phyloP scores from a whole-genome alignment of 2,797 vertebrate species.

The Cuculus canorus region DNA sequence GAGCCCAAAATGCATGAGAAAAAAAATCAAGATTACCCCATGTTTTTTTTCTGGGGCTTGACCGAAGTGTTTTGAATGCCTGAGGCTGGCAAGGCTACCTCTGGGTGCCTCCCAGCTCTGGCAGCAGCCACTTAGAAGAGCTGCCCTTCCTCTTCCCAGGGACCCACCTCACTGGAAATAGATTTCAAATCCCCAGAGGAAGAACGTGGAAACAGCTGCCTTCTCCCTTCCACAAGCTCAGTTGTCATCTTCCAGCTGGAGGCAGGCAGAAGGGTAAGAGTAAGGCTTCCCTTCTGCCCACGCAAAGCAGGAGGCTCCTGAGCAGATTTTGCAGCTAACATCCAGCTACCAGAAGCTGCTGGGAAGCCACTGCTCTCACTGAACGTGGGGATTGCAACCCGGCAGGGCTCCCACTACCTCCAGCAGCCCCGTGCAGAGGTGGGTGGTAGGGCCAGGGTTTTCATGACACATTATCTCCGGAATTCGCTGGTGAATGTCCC shows the following conservation, averaged over 20 bases:
- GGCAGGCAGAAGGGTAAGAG: background rate
- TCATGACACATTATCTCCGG: constrained; percentile 27
- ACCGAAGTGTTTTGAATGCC: background rate
- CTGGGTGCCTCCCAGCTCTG: background rate
- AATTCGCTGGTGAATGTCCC: constrained; percentile 13
- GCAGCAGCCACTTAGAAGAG: background rate
- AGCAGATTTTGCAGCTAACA: background rate
- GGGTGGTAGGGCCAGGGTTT: background rate
- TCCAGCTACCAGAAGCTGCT: background rate
- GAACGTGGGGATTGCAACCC: background rate
- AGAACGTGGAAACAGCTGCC: constrained; percentile 25
- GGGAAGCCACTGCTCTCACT: background rate
- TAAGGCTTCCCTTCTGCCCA: background rate
- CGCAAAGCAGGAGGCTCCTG: background rate
- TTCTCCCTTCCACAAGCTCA: constrained; percentile 2
- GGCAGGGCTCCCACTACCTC: background rate
- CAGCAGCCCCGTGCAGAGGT: background rate
- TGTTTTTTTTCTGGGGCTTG: background rate
- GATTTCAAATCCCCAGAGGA: constrained; percentile 23
- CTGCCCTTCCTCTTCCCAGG: constrained; percentile 29
- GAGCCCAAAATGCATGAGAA: background rate
- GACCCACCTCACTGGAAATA: constrained; percentile 47
- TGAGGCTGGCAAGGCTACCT: background rate
- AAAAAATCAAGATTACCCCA: background rate
- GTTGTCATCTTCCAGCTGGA: constrained; percentile 4